These are phyloP conservation scores for Andrena minutula DNA, from an alignment of 2,888 invertebrate genomes.

Conservation along the genomic window DNA sequence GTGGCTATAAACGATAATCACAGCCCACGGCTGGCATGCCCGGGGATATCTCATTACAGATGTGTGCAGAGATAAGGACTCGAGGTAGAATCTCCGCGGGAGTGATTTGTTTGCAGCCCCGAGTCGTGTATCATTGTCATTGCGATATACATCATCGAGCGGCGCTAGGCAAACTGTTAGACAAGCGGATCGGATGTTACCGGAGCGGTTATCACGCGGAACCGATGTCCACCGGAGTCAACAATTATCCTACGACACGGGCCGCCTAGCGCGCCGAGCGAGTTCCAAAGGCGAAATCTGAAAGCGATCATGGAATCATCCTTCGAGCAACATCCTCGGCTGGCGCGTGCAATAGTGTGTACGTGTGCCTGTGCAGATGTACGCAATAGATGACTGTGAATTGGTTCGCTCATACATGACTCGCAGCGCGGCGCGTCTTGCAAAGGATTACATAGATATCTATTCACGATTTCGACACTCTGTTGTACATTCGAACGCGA, in stretches of 20 bases:
- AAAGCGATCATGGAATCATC: slow-evolving; percentile 21
- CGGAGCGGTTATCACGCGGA: slow-evolving; percentile 9
- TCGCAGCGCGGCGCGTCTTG: slow-evolving; percentile 55
- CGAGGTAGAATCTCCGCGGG: slow-evolving; percentile 10
- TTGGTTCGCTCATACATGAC: slow-evolving; percentile 61
- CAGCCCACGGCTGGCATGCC: not conserved
- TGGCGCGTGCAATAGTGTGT: slow-evolving; percentile 19
- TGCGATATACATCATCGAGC: slow-evolving; percentile 38
- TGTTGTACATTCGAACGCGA: slow-evolving; percentile 61
- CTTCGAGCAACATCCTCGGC: slow-evolving; percentile 26
- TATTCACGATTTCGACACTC: slow-evolving; percentile 63
- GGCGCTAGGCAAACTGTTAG: slow-evolving; percentile 42
- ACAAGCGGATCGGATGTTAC: slow-evolving; percentile 38
- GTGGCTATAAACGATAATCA: slow-evolving; percentile 46
- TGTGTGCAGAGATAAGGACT: slow-evolving; percentile 43
- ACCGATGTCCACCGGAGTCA: slow-evolving; percentile 34
- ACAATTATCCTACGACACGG: slow-evolving; percentile 48
- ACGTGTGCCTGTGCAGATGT: slow-evolving; percentile 27
- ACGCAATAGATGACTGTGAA: slow-evolving; percentile 61
- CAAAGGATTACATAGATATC: slow-evolving; percentile 64
- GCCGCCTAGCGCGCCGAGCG: not conserved
- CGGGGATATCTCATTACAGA: slow-evolving; percentile 32
- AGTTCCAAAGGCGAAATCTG: slow-evolving; percentile 23
- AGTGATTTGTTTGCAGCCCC: slow-evolving; percentile 54
- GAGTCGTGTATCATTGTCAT: slow-evolving; percentile 38